Base-by-base conservation (phyloP, 2,888 invertebrate genomes). In the Hypomecis atomaria region DNA sequence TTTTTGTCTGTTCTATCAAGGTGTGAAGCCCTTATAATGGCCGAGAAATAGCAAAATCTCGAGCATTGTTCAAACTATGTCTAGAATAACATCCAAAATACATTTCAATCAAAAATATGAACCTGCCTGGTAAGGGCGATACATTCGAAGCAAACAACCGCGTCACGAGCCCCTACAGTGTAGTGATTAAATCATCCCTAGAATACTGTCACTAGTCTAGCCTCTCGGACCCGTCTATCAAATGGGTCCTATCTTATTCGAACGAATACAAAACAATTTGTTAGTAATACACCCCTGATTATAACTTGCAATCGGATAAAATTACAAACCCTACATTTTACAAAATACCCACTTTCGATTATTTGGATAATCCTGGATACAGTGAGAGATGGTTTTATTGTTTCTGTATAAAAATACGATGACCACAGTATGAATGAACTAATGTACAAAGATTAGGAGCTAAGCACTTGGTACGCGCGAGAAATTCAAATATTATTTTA, bases 11-110 rank as follows among this genome's bases (percentile, higher is more conserved):
- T 61, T 47, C 53, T 53, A 34, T 57, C 59, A 61, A 65, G 65
- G 65, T 65, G 65, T 61, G 65, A 65, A 61, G 52, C 65, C 50
- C 45, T 49, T 49, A 34, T 38, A 33, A 59, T 33, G 43, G 56
- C 34, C 36, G 56, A 52, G 47, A 65, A 43, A 40, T 23, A n/a
- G 43, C 23, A 42, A 50, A 50, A 45, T 53, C 44, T n/a, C 47
- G 36, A 57, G 49, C 38, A 52, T 53, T 62, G 58, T 36, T 47
- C 54, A 52, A 62, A 50, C 52, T 56, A 59, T 56, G 33, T 45
- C 53, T 70, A 66, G 49, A 67, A 67, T 45, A 48, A 64, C 48
- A 58, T 65, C 62, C 64, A 68, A 70, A 66, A 68, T 65, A 66
- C 59, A 57, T 62, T 62, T 50, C 56, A 56, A 59, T 56, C 48